Base-by-base conservation (phyloP, 53 echinoderm and acorn worm species). In the Arbacia lixula region DNA sequence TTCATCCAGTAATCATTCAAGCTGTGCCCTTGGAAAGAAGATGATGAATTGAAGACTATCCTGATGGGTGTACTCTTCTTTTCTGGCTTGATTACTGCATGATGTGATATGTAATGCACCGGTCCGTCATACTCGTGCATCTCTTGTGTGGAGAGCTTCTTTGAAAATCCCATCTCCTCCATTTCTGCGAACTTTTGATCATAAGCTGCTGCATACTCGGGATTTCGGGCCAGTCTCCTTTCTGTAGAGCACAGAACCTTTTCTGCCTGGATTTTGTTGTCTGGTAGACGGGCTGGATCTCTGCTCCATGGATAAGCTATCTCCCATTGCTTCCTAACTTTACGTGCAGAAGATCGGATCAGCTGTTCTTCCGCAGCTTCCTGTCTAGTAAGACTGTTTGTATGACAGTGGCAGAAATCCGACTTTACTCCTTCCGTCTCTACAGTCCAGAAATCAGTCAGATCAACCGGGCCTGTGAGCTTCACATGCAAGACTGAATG, bases 51-150 rank as follows among this genome's bases (percentile, higher is more conserved):
- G 26, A 94, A 91, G 2, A 94, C 87, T 26, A 88, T 88, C 0
- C 86, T 53, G 6, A 89, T 30, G 12, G 91, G 91, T 1, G 91
- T 94, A 30, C 77, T 86, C 37, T 94, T 93, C 29, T 88, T 93
- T 62, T 93, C 91, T 6, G 91, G 86, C 19, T 83, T 54, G 2
- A 88, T 32, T 11, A 93, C 86, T 3, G 68, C 83, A 39, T 91
- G 88, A n/a, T 93, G 91, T 12, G 85, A 54, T 4, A 93, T 85
- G 75, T 91, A 91, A 56, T 79, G 81, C 2, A 93, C 85, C 36
- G 90, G 90, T 24, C 93, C 91, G 6, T 54, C 36, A 62, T 86
- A 86, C 12, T 60, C 41, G 36, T 68, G 52, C 12, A 88, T 57
- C 14, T 88, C 91, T 10, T 85, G 43, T 29, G 50, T 16, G 11